Percentiles rank a stretch among this genome's conserved stretches.
phyloP scores from a whole-genome alignment of 2,888 invertebrate genomes.

The Holacanthella duospinosa region DNA sequence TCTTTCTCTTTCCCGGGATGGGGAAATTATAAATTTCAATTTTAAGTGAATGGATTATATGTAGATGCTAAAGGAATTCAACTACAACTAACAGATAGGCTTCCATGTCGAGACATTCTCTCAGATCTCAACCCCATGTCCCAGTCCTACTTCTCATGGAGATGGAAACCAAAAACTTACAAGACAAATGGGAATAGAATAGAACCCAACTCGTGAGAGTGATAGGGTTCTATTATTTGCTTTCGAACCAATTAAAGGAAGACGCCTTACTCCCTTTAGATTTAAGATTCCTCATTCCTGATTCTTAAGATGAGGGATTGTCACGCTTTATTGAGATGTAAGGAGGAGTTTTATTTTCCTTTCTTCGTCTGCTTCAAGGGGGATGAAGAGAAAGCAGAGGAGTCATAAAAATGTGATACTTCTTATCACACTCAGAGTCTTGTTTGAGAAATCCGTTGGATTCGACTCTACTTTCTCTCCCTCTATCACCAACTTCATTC shows the following conservation, averaged over 20 bases:
- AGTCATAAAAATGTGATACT: not conserved
- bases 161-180: not conserved
- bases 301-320: too few relatives aligned
- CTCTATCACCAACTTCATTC: not conserved
- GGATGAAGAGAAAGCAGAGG: too few relatives aligned
- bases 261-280: too few relatives aligned
- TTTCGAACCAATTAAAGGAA: too few relatives aligned
- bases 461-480: not conserved
- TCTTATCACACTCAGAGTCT: not conserved
- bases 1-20: not conserved
- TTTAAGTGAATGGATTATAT: not conserved
- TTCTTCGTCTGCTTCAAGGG: not conserved
- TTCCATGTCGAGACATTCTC: not conserved
- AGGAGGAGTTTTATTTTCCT: not conserved
- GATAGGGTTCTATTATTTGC: not conserved
- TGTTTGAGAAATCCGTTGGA: not conserved
- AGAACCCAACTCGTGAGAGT: not conserved
- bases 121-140: too few relatives aligned
- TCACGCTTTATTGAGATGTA: too few relatives aligned
- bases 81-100: not conserved
- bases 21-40: slow-evolving; percentile 1
- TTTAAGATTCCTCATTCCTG: too few relatives aligned
- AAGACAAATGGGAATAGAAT: not conserved
- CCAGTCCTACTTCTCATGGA: not conserved
- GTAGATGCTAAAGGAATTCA: not conserved